A percentile compares a stretch with the other conserved stretches of the same genome.
Evolutionary conservation across 2,797 vertebrate species (phyloP).

Genomic region (Pantherophis alleghaniensis): DNA sequence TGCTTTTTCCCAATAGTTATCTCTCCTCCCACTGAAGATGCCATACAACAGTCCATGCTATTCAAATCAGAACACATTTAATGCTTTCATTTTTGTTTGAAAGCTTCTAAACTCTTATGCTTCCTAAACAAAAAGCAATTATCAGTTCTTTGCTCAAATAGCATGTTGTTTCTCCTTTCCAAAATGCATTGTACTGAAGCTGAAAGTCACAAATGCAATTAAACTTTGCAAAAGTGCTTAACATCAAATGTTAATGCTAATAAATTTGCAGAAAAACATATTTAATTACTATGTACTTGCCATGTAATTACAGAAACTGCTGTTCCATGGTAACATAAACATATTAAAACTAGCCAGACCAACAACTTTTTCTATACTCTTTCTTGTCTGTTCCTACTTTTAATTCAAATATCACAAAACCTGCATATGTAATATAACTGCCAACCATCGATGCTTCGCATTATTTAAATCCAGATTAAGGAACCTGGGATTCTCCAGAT

Average conservation of each 20-base stretch:
- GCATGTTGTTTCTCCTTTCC: neutral
- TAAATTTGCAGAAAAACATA: conserved; percentile 1
- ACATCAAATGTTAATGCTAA: conserved; percentile 31
- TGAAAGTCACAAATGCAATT: conserved; percentile 29
- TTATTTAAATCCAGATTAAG: neutral
- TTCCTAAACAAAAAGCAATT: conserved; percentile 26
- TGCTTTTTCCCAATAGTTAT: neutral
- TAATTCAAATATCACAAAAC: neutral
- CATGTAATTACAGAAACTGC: conserved; percentile 14
- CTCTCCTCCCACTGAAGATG: neutral
- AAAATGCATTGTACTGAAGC: conserved; percentile 7
- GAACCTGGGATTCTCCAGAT: neutral
- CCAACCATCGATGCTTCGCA: neutral
- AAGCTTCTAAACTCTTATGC: neutral
- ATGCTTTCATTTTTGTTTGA: neutral
- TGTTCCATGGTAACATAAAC: neutral
- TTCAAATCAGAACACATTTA: neutral
- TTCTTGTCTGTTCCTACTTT: neutral
- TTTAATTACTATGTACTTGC: conserved; percentile 18
- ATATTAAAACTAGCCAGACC: neutral
- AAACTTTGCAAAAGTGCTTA: conserved; percentile 13
- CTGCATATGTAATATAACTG: neutral
- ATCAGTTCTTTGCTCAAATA: conserved; percentile 14
- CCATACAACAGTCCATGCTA: neutral
- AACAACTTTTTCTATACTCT: neutral